Conservation (phyloP, 2,113 vertebrate genomes). For the Hemiscyllium ocellatum region DNA sequence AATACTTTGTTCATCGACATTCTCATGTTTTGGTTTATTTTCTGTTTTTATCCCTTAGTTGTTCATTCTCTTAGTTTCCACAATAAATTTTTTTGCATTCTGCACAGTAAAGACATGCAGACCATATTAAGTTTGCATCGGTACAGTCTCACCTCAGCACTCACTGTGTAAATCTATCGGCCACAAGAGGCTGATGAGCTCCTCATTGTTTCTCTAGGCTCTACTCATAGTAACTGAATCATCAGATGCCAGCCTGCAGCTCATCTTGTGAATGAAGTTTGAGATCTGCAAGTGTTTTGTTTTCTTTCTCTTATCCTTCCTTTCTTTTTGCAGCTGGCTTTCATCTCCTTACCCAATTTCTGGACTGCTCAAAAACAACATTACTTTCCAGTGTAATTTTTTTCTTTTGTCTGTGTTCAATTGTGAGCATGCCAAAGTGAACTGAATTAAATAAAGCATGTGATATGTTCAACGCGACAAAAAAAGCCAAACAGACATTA, state of each 20-base stretch:
- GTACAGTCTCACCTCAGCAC: background rate
- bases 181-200: background rate
- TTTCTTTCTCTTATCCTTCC: background rate
- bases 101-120: background rate
- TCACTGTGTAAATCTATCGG: background rate
- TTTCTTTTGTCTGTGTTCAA: background rate
- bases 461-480: background rate
- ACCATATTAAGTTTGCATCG: background rate
- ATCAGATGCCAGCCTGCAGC: background rate
- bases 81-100: background rate
- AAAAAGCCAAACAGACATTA: slow-evolving; percentile 11
- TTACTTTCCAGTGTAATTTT: background rate
- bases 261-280: background rate
- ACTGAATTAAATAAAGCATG: slow-evolving; percentile 16
- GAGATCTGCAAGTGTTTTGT: background rate
- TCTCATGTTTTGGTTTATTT: background rate
- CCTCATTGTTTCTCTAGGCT: background rate
- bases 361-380: no score
- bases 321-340: background rate
- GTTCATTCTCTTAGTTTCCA: background rate
- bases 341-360: background rate
- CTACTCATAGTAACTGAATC: background rate
- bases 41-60: background rate
- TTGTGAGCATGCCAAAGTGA: background rate
- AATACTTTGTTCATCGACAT: background rate